Conservation (phyloP, 2,797 vertebrate genomes). For the Sebastes matsubarae region DNA sequence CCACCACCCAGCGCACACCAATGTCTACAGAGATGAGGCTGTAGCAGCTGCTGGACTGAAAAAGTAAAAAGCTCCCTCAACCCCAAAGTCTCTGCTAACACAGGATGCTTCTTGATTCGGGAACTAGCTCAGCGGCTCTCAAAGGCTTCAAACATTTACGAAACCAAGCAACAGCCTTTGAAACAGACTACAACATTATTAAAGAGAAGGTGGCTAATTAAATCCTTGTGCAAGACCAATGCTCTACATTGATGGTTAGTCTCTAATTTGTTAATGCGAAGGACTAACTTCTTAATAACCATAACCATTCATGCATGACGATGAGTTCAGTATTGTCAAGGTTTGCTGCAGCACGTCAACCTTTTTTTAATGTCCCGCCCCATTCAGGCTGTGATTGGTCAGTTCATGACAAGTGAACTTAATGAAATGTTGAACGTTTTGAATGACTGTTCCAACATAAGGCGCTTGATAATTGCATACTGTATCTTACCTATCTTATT, state of each 20-base stretch:
- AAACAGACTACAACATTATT: conserved; percentile 39
- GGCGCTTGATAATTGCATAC: neutral
- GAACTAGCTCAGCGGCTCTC: conserved; percentile 8
- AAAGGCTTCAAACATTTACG: conserved; percentile 27
- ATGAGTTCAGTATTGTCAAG: neutral
- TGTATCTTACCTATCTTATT: neutral
- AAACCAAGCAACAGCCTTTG: conserved; percentile 10
- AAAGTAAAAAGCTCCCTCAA: conserved; percentile 4
- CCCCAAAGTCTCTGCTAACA: conserved; percentile 10
- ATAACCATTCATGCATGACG: neutral
- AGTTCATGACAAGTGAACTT: neutral
- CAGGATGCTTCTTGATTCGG: conserved; percentile 7
- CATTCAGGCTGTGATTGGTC: neutral
- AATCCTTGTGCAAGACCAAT: neutral
- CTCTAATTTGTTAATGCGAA: neutral
- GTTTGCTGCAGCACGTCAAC: neutral
- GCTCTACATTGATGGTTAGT: neutral
- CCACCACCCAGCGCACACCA: neutral
- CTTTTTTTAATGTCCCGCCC: neutral
- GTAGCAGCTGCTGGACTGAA: conserved; percentile 1
- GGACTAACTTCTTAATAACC: neutral
- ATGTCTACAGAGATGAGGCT: conserved; percentile 2
- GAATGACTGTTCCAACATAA: neutral
- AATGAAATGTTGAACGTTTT: neutral
- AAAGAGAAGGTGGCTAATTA: conserved; percentile 14